A percentile compares a stretch with the other conserved stretches of the same genome.
Evolutionary conservation across 2,797 vertebrate species (phyloP).

Genomic region (Pseudochirops cupreus): DNA sequence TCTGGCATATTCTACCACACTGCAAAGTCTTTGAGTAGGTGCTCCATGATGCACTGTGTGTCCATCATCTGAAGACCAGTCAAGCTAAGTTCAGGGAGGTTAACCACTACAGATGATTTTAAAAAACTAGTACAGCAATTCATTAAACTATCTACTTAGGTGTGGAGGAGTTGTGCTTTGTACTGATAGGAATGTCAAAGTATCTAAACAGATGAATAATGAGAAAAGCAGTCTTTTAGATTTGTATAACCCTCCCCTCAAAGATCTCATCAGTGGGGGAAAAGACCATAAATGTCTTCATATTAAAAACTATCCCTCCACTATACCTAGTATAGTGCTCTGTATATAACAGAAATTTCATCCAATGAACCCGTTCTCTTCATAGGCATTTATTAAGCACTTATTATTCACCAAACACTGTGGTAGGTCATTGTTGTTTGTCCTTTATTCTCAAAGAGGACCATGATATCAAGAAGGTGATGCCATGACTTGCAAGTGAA

Average conservation of each 20-base stretch:
- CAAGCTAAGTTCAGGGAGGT: not conserved
- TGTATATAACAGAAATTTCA: no score
- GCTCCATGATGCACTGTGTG: not conserved
- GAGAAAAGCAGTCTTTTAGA: not conserved
- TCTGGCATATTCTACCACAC: not conserved
- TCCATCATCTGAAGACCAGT: not conserved
- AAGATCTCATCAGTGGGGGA: not conserved
- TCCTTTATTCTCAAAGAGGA: no score
- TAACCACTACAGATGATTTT: not conserved
- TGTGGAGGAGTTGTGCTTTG: not conserved
- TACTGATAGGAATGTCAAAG: not conserved
- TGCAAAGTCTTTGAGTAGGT: not conserved
- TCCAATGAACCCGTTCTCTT: no score
- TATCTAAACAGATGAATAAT: not conserved
- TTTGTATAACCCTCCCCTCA: not conserved
- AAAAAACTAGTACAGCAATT: not conserved
- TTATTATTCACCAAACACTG: no score
- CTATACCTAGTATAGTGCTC: no score
- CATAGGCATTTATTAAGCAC: no score
- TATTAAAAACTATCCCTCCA: no score
- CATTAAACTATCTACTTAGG: not conserved
- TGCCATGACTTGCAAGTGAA: no score
- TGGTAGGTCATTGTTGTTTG: no score
- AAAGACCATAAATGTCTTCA: not conserved
- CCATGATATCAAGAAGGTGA: no score